phyloP scores from a whole-genome alignment of 2,797 vertebrate species.

The Acipenser transmontanus region DNA sequence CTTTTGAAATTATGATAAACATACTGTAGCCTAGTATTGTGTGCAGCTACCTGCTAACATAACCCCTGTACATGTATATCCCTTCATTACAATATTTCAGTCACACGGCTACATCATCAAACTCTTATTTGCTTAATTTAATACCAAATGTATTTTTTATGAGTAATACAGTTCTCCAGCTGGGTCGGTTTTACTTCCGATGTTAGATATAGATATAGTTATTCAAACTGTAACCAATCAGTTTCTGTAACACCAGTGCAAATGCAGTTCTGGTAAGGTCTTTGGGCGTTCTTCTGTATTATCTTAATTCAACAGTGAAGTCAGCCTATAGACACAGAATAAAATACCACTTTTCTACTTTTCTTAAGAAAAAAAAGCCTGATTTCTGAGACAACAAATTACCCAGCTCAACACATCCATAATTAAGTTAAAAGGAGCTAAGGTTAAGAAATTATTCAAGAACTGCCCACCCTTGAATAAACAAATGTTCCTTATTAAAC shows the following conservation, averaged over 20 bases:
- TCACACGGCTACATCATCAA: too few relatives aligned
- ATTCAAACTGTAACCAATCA: background rate
- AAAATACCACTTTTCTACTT: slow-evolving; percentile 10
- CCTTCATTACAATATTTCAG: too few relatives aligned
- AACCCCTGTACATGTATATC: too few relatives aligned
- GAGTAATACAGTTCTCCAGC: too few relatives aligned
- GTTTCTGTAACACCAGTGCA: background rate
- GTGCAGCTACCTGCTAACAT: too few relatives aligned
- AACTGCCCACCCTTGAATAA: slow-evolving; percentile 14
- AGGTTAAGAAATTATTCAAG: slow-evolving; percentile 15
- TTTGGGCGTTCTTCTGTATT: slow-evolving; percentile 1
- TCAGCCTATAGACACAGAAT: slow-evolving; percentile 13
- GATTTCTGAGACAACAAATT: background rate
- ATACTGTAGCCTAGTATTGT: too few relatives aligned
- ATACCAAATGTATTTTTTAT: too few relatives aligned
- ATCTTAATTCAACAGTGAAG: slow-evolving; percentile 12
- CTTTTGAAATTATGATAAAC: too few relatives aligned
- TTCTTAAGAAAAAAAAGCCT: slow-evolving; percentile 8
- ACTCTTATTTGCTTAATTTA: too few relatives aligned
- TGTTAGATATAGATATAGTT: too few relatives aligned
- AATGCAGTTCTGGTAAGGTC: background rate
- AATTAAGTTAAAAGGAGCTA: slow-evolving; percentile 15
- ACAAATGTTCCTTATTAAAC: slow-evolving; percentile 14
- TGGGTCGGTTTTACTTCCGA: too few relatives aligned
- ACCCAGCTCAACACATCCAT: slow-evolving; percentile 10